Base-by-base conservation (phyloP, 2,113 vertebrate genomes). In the Lophochroa leadbeateri region DNA sequence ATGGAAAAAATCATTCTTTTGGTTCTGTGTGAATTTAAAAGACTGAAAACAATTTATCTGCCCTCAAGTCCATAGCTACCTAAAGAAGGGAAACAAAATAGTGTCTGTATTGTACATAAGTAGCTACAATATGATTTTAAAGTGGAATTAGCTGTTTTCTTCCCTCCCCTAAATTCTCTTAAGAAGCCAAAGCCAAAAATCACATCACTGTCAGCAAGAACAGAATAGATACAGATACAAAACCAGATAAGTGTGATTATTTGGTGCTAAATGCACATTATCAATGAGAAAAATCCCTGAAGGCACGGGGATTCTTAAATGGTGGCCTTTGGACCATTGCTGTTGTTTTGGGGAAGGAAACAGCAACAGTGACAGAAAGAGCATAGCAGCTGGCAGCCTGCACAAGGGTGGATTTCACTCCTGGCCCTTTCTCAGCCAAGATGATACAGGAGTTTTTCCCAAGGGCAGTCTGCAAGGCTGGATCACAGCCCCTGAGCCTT, bases 21-120 rank as follows among this genome's bases (percentile, higher is more conserved):
- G 58, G 43, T 95, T 96, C 88, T 74, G 25, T 72, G 49, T 7
- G 20, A 63, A 89, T 91, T 91, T 94, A 43, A 94, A 96, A 95
- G 74, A 52, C 17, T n/a, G 50, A 77, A 87, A 76, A 79, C 13
- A 65, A 86, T 61, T 82, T 84, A 79, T 89, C 55, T 93, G 43
- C 69, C 83, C 80, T 93, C 44, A 72, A 76, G 67, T 61, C 74
- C 61, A 52, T 41, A 91, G 83, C 37, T 93, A 82, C 46, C n/a
- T 71, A 49, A 88, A 77, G 77, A 82, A 90, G 9, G 14, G 49
- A 76, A 96, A 69, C 13, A 83, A 63, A 81, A 63, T 27, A 71
- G 4, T 31, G 7, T 43, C 41, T 89, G 7, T 58, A 60, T 49
- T 76, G 70, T 50, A 65, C 12, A 1, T 52, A 84, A 65, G 28